Base-by-base conservation (phyloP, 2,113 vertebrate species). In the Tricholaema leucomelas region DNA sequence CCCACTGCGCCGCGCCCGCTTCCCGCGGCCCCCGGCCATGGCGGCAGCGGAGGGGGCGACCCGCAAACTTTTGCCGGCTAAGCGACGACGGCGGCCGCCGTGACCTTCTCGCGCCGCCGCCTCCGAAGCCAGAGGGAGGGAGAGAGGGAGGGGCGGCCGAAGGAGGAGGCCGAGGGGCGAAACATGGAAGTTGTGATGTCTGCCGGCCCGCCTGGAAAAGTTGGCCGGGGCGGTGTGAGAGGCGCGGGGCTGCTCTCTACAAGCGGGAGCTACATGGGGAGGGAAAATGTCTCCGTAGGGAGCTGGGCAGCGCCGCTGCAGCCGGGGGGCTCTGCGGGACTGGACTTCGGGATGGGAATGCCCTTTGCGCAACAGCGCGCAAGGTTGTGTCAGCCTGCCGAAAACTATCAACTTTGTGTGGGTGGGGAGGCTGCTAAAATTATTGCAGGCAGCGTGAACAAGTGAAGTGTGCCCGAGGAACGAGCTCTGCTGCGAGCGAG, bases 91-190 rank as follows among this genome's bases (percentile, higher is more conserved):
- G 82, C 35, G 74, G 50, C 74, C 69, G 44, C 50, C 46, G 71
- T 93, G 91, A 92, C 90, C 90, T 88, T 88, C 74, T 63, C n/a
- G 35, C 27, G 20, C 48, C 69, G 60, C 58, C 60, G 27, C 70
- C 40, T 36, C 20, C 48, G 40, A 23, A 16, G 54, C 21, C 21
- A 25, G 35, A 33, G 55, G 55, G 78, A 36, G 33, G n/a, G 44
- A 31, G 44, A 31, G 13, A 58, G 11, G 27, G 12, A 40, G 31
- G 38, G 38, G 9, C 18, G 12, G 38, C 36, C 15, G 28, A 38
- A 16, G 13, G 16, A 5, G 28, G 40, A 20, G 38, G 27, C 28
- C 60, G 60, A 24, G 24, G 11, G 27, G 24, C 33, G 52, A n/a
- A 6, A 31, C 33, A 3, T 35, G 77, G 54, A 36, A 88, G 69